Conservation (phyloP, 92 coral and sea anemone genomes). For the Umimayanthus chanpuru region DNA sequence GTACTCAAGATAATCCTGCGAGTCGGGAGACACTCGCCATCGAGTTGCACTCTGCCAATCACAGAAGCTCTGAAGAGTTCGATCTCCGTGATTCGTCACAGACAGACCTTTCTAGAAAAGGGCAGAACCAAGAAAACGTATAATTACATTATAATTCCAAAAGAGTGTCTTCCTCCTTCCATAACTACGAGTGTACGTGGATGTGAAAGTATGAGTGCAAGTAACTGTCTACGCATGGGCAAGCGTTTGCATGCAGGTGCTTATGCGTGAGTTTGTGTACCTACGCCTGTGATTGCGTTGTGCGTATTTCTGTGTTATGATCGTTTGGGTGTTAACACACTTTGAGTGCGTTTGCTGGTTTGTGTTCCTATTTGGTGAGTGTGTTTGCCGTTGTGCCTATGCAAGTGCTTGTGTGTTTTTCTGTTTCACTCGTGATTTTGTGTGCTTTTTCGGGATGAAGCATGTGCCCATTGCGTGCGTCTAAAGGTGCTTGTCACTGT, state of each 20-base stretch:
- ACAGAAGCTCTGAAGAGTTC: conserved; percentile 89
- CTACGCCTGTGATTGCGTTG: not conserved
- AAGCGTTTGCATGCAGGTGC: not conserved
- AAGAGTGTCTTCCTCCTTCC: not conserved
- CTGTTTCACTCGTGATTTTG: too few relatives aligned
- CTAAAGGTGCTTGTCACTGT: too few relatives aligned
- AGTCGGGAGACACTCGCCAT: conserved; percentile 65
- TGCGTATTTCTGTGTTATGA: not conserved
- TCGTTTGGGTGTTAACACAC: too few relatives aligned
- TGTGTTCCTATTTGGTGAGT: too few relatives aligned
- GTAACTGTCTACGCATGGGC: not conserved
- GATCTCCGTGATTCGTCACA: conserved; percentile 76
- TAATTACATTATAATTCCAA: too few relatives aligned
- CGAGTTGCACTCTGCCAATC: conserved; percentile 83
- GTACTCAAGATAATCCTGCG: conserved; percentile 60
- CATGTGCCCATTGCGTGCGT: not conserved
- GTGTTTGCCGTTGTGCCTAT: not conserved
- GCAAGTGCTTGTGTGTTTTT: not conserved
- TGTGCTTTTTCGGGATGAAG: too few relatives aligned
- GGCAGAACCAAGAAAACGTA: not conserved
- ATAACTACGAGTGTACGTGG: not conserved
- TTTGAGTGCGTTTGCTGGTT: too few relatives aligned
- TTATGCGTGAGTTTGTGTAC: not conserved
- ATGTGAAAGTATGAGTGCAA: not conserved
- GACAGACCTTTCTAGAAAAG: conserved; percentile 71